Evolutionary conservation across 1,140 invertebrate species (phyloP).

Genomic region (Glossosoma conforme): DNA sequence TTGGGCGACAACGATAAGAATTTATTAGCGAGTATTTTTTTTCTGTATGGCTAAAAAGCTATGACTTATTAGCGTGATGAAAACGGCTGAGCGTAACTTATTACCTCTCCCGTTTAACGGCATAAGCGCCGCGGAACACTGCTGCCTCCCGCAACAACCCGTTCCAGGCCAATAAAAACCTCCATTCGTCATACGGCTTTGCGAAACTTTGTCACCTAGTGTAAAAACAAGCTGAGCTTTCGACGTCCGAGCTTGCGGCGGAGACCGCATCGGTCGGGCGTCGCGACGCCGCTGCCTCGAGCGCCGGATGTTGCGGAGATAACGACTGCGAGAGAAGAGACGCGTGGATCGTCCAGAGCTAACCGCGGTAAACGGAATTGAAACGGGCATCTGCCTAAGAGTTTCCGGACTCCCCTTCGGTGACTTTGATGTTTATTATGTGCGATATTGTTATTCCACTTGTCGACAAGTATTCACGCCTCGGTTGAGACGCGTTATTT

Average conservation of each 20-base stretch:
- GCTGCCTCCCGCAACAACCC: too few relatives aligned
- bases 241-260: not conserved
- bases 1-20: too few relatives aligned
- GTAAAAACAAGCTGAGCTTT: slow-evolving; percentile 7
- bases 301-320: slow-evolving; percentile 15
- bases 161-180: slow-evolving; percentile 20
- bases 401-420: not conserved
- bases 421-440: slow-evolving; percentile 3
- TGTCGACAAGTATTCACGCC: too few relatives aligned
- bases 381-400: slow-evolving; percentile 3
- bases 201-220: slow-evolving; percentile 14
- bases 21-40: too few relatives aligned
- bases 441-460: too few relatives aligned
- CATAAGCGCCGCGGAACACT: too few relatives aligned
- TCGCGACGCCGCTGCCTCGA: not conserved
- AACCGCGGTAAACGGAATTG: slow-evolving; percentile 7
- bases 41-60: too few relatives aligned
- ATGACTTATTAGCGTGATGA: too few relatives aligned
- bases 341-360: not conserved
- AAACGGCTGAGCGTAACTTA: not conserved
- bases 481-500: too few relatives aligned
- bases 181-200: slow-evolving; percentile 18
- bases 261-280: not conserved
- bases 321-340: slow-evolving; percentile 3
- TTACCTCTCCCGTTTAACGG: not conserved